These are phyloP conservation scores for Eulemur macaco DNA, from an alignment of 2,113 vertebrate species.

Conservation along the genomic window DNA sequence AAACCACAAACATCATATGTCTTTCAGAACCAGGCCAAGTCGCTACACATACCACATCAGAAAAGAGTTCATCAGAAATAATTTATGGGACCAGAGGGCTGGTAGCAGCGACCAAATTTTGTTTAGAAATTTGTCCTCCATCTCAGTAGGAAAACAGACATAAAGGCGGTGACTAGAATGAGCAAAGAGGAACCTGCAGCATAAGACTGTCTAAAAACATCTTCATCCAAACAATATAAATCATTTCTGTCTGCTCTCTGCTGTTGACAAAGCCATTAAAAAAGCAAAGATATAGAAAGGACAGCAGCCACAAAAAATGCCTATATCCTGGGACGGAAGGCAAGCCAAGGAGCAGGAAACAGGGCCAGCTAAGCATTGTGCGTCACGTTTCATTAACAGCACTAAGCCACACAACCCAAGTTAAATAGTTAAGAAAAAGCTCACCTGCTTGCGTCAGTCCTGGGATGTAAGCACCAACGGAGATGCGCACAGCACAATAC, in stretches of 20 bases:
- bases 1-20: background rate
- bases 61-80: background rate
- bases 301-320: background rate
- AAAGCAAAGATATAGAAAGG: constrained; percentile 33
- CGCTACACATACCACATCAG: background rate
- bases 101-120: constrained; percentile 24
- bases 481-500: background rate
- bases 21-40: constrained; percentile 2
- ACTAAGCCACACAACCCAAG: background rate
- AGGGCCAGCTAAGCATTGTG: background rate
- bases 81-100: background rate
- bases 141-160: constrained; percentile 27
- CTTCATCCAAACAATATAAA: constrained; percentile 28
- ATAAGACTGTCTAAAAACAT: constrained; percentile 24
- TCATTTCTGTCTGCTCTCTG: background rate
- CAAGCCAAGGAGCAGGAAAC: constrained; percentile 9
- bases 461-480: background rate
- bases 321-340: background rate
- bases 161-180: constrained; percentile 32
- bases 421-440: constrained; percentile 19
- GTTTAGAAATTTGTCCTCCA: constrained; percentile 5
- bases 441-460: background rate
- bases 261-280: constrained; percentile 7
- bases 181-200: background rate
- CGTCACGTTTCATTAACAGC: background rate